Percentiles rank a stretch among this genome's conserved stretches.
phyloP scores from a whole-genome alignment of 2,113 vertebrate genomes.

The Psephotus haematonotus region DNA sequence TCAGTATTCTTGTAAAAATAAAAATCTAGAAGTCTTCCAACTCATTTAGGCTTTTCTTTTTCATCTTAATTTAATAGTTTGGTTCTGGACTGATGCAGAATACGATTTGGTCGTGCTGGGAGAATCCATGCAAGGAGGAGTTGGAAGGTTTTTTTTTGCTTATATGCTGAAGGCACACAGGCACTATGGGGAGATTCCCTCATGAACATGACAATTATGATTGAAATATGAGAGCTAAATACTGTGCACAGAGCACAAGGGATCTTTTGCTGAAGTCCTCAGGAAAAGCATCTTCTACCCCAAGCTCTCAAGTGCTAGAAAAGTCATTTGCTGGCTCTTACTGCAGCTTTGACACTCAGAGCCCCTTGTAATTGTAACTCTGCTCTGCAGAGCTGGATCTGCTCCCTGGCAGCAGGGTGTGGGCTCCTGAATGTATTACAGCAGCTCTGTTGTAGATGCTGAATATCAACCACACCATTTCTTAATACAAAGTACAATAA shows the following conservation, averaged over 20 bases:
- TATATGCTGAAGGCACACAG: neutral
- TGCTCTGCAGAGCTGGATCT: neutral
- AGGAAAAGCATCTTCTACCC: neutral
- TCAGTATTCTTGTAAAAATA: neutral
- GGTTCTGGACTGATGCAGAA: neutral
- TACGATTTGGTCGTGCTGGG: neutral
- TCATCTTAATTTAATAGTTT: neutral
- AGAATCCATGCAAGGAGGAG: neutral
- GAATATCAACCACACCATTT: neutral
- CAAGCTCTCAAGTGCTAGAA: neutral
- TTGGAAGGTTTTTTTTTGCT: neutral
- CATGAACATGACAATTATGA: neutral
- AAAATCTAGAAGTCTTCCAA: neutral
- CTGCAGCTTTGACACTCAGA: rapidly evolving
- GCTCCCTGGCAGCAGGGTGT: neutral
- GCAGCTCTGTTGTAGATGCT: neutral
- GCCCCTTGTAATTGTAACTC: neutral
- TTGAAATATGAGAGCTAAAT: neutral
- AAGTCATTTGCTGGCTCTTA: neutral
- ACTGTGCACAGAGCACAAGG: neutral
- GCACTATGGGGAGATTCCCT: neutral
- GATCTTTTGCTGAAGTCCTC: neutral
- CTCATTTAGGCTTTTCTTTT: neutral
- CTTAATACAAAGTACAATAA: neutral
- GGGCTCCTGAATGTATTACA: neutral